Percentiles rank a stretch among this genome's conserved stretches.
Evolutionary conservation across 2,113 vertebrate species (phyloP).

Genomic region (Maylandia zebra): DNA sequence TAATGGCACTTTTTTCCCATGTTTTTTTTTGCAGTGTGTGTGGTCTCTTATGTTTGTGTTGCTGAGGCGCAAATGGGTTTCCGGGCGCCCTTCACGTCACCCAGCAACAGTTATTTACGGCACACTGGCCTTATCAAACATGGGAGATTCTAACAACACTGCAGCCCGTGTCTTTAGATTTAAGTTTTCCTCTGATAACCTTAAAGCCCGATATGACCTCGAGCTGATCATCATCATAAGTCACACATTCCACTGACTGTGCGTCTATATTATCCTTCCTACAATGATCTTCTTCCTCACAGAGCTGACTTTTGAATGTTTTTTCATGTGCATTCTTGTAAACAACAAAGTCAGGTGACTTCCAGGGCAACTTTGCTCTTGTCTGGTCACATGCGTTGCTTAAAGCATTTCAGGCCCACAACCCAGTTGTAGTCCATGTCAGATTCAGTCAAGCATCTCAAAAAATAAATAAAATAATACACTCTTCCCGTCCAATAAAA

Average conservation of each 20-base stretch:
- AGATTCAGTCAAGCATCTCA: neutral
- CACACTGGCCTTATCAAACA: neutral
- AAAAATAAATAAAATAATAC: neutral
- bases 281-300: neutral
- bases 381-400: neutral
- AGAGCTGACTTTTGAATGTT: neutral
- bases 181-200: neutral
- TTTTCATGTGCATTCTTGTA: neutral
- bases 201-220: neutral
- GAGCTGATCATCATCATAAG: neutral
- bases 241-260: neutral
- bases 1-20: neutral
- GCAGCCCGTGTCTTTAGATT: neutral
- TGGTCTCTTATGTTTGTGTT: neutral
- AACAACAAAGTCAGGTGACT: neutral
- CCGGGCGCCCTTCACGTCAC: neutral
- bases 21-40: slow-evolving; percentile 27
- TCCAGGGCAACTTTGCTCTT: neutral
- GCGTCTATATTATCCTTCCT: neutral
- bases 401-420: neutral
- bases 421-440: neutral
- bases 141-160: neutral
- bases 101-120: slow-evolving; percentile 5
- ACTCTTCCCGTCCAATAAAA: neutral
- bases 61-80: slow-evolving; percentile 28